These are phyloP conservation scores for Oryzaephilus surinamensis DNA, from an alignment of 1,140 invertebrate species.

Conservation along the genomic window DNA sequence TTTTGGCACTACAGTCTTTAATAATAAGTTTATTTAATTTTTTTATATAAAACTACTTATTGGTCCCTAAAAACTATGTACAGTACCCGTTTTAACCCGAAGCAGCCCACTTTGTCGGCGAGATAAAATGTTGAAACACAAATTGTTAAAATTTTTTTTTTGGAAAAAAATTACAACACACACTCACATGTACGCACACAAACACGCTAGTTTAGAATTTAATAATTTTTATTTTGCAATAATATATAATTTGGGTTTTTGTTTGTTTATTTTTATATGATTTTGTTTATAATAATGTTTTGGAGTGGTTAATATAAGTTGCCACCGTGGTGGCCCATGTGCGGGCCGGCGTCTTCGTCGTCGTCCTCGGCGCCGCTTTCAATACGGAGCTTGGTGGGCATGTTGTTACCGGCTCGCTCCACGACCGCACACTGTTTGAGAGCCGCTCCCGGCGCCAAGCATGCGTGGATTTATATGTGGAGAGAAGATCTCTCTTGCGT, in stretches of 20 bases:
- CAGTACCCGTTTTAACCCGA: slow-evolving; percentile 34
- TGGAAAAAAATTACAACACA: too few species aligned
- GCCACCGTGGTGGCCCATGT: slow-evolving; percentile 6
- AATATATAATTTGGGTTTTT: neutral
- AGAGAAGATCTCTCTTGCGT: too few species aligned
- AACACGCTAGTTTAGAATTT: too few species aligned
- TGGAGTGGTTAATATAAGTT: slow-evolving; percentile 8
- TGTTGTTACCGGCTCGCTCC: slow-evolving; percentile 31
- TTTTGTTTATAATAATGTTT: slow-evolving; percentile 18
- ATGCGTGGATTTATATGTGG: too few species aligned
- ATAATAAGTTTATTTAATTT: slow-evolving; percentile 11
- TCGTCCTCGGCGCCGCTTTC: slow-evolving; percentile 26
- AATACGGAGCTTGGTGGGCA: slow-evolving; percentile 28
- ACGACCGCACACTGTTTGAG: slow-evolving; percentile 31
- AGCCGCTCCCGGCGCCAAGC: slow-evolving; percentile 17
- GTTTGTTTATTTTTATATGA: neutral
- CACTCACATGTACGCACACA: too few species aligned
- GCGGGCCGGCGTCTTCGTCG: slow-evolving; percentile 23
- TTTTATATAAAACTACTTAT: slow-evolving; percentile 8
- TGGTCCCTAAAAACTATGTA: slow-evolving; percentile 35
- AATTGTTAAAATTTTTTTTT: slow-evolving; percentile 8
- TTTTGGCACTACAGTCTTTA: neutral
- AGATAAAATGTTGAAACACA: slow-evolving; percentile 21
- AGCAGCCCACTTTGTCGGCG: slow-evolving; percentile 23
- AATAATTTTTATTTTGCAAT: neutral